Evolutionary conservation across 2,113 vertebrate genomes (phyloP).

Genomic region (Grus americana): DNA sequence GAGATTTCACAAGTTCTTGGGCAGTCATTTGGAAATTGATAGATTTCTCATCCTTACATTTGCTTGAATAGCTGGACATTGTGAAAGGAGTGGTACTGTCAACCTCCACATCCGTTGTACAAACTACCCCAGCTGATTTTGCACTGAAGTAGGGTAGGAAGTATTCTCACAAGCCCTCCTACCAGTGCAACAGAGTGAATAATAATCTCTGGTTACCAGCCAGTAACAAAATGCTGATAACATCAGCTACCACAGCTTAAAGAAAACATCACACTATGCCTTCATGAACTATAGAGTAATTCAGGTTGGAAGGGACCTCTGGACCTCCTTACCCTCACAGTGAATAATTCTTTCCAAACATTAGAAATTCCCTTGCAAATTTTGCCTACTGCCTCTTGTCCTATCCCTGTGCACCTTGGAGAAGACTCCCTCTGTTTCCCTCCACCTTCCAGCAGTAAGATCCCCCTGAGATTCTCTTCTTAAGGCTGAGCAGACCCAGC

Average conservation of each 20-base stretch:
- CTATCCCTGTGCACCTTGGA: background rate
- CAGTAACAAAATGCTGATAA: background rate
- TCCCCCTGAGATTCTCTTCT: background rate
- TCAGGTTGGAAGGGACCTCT: background rate
- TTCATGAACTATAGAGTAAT: background rate
- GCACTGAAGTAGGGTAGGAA: background rate
- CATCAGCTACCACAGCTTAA: background rate
- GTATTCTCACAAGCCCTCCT: background rate
- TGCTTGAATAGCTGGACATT: background rate
- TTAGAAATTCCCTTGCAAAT: background rate
- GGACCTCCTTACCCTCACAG: background rate
- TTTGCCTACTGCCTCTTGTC: background rate
- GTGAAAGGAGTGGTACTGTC: background rate
- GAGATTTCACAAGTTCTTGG: background rate
- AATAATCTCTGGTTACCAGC: background rate
- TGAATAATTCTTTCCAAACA: background rate
- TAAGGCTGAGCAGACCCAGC: background rate
- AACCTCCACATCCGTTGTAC: rapidly evolving
- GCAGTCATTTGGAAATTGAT: background rate
- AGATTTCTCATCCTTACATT: background rate
- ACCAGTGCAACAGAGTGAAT: background rate
- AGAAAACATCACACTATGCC: background rate
- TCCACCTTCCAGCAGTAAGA: background rate
- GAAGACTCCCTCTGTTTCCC: background rate
- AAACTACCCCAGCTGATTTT: background rate